phyloP scores from a whole-genome alignment of 35 echinoderm and acorn worm genomes.

The Chiridota heheva region DNA sequence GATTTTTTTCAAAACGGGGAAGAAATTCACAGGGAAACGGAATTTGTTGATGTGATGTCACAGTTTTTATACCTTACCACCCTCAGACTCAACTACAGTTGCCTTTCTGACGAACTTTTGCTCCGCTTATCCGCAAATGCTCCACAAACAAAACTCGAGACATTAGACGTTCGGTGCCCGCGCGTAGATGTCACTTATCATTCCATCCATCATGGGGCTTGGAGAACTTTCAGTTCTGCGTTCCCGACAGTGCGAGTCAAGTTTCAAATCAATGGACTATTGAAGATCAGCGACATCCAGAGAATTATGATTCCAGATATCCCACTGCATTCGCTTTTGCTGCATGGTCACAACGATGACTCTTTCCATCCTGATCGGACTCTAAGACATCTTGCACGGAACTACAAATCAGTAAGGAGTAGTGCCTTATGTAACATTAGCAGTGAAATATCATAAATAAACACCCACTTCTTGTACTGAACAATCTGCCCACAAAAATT shows the following conservation, averaged over 20 bases:
- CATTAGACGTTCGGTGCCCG: slow-evolving; percentile 48
- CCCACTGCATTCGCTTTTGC: slow-evolving; percentile 48
- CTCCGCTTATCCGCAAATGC: background rate
- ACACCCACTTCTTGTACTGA: too few relatives aligned
- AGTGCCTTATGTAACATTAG: background rate
- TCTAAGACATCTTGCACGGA: slow-evolving; percentile 39
- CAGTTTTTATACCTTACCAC: slow-evolving; percentile 45
- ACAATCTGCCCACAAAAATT: background rate
- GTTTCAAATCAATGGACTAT: slow-evolving; percentile 53
- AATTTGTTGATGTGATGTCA: slow-evolving; percentile 43
- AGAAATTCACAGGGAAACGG: background rate
- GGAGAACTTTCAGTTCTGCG: slow-evolving; percentile 45
- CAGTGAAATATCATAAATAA: background rate
- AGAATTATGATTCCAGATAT: slow-evolving; percentile 51
- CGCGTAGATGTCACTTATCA: slow-evolving; percentile 58
- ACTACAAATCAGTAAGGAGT: slow-evolving; percentile 45
- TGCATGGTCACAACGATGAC: slow-evolving; percentile 79
- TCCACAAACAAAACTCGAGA: slow-evolving; percentile 34
- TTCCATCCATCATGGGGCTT: slow-evolving; percentile 40
- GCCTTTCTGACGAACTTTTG: slow-evolving; percentile 56
- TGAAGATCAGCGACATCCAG: slow-evolving; percentile 62
- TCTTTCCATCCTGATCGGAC: slow-evolving; percentile 74
- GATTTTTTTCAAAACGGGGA: slow-evolving; percentile 64
- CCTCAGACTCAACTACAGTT: slow-evolving; percentile 66
- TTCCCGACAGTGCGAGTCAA: slow-evolving; percentile 40